These are phyloP conservation scores for Tholera decimalis DNA, from an alignment of 2,888 invertebrate species.

Conservation along the genomic window DNA sequence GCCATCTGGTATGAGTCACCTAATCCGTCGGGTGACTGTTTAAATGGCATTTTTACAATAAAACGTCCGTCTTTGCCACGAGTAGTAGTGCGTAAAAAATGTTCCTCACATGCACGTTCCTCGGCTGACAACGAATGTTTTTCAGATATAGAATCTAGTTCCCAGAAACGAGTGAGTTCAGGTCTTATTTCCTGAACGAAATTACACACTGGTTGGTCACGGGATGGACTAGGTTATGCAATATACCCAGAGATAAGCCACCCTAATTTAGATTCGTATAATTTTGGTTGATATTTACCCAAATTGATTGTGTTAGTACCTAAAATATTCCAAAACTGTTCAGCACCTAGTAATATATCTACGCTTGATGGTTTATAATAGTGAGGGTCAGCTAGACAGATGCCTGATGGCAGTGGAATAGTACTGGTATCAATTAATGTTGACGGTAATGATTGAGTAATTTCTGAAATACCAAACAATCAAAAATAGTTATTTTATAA, in stretches of 20 bases:
- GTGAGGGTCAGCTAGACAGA: slow-evolving; percentile 32
- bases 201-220: slow-evolving; percentile 11
- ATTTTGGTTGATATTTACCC: background rate
- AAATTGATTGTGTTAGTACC: slow-evolving; percentile 10
- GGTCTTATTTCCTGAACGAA: slow-evolving; percentile 3
- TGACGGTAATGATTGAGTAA: slow-evolving; percentile 6
- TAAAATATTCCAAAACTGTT: slow-evolving; percentile 25
- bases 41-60: slow-evolving; percentile 8
- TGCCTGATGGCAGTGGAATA: slow-evolving; percentile 13
- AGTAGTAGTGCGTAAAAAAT: slow-evolving; percentile 12
- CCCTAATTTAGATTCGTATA: no score
- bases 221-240: slow-evolving; percentile 13
- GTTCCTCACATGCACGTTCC: slow-evolving; percentile 31
- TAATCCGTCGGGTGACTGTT: slow-evolving; percentile 8
- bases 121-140: slow-evolving; percentile 16
- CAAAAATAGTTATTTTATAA: no score
- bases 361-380: slow-evolving; percentile 36
- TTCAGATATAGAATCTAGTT: slow-evolving; percentile 15
- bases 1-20: slow-evolving; percentile 19
- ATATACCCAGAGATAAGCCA: no score
- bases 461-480: no score
- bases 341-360: slow-evolving; percentile 34
- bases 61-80: slow-evolving; percentile 9
- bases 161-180: slow-evolving; percentile 21
- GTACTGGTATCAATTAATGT: slow-evolving; percentile 20